Conservation (phyloP, 2,113 vertebrate species). For the Muntiacus muntjak region DNA sequence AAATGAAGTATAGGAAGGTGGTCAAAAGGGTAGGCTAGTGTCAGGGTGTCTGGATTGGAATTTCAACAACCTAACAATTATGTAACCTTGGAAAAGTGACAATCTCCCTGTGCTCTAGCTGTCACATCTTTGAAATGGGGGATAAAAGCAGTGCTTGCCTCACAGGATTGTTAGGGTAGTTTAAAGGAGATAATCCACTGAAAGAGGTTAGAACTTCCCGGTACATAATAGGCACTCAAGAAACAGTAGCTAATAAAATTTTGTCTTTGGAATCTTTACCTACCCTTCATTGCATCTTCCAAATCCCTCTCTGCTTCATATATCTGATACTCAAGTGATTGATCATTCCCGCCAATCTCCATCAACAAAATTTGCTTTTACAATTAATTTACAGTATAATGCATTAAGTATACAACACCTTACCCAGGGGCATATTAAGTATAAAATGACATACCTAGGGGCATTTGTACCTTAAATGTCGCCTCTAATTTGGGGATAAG, state of each 20-base stretch:
- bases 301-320: background rate
- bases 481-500: background rate
- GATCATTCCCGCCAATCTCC: background rate
- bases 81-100: background rate
- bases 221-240: background rate
- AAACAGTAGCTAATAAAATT: background rate
- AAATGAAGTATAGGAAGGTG: background rate
- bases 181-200: background rate
- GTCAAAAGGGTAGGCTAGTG: background rate
- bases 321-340: background rate
- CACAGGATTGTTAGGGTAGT: background rate
- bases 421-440: background rate
- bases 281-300: background rate
- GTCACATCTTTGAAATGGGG: background rate
- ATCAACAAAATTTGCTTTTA: background rate
- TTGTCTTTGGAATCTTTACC: background rate
- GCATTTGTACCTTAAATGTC: background rate
- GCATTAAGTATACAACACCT: background rate
- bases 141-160: background rate
- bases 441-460: background rate
- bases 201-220: background rate
- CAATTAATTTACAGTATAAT: background rate
- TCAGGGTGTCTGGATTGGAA: background rate
- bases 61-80: background rate
- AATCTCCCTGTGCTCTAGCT: background rate